Evolutionary conservation across 2,797 vertebrate genomes (phyloP), one percentile per base, ranked within the genome.

Genomic region (Acanthis flammea): DNA sequence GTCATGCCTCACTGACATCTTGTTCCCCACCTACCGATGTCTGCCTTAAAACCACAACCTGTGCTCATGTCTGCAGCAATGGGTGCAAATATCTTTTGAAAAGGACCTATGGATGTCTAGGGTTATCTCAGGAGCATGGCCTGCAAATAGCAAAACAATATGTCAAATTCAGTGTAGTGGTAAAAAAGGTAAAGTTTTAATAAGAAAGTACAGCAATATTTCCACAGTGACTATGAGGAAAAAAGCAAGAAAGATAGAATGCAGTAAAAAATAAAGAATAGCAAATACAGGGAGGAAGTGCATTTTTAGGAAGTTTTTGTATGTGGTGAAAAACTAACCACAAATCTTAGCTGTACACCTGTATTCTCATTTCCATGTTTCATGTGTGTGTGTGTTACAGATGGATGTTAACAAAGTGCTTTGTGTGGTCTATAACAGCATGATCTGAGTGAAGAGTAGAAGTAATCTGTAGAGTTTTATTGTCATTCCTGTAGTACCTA

Each of bases 301-400:
- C 0, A 1, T 35, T 67, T 45, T 10, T 2, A 6, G 19, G n/a
- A 78, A 23, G 30, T 3, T 73, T 66, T 53, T 86, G 31, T 70
- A 53, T 37, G 11, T 71, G 14, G 22, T 74, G 21, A 53, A 84
- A 73, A 90, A 58, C 19, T 51, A 80, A 72, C 39, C 50, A 70
- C 11, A 47, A 42, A 57, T 55, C 25, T 80, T 41, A 62, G 22
- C 14, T 67, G 12, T 42, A 42, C 2, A 54, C 17, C 9, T 85
- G 6, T 63, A 24, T 60, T 48, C 44, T 76, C 31, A 22, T 66
- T 66, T 41, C 39, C 33, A 0, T 39, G 7, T 55, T 83, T 66
- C 6, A 1, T 11, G 2, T 3, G 1, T 27, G 1, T 42, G 27
- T 60, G 19, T 3, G 1, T 63, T 75, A 63, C 7, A 53, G 50